A percentile compares a stretch with the other conserved stretches of the same genome.
Conservation (phyloP, 2,113 vertebrate species). For the Cisticola juncidis region DNA sequence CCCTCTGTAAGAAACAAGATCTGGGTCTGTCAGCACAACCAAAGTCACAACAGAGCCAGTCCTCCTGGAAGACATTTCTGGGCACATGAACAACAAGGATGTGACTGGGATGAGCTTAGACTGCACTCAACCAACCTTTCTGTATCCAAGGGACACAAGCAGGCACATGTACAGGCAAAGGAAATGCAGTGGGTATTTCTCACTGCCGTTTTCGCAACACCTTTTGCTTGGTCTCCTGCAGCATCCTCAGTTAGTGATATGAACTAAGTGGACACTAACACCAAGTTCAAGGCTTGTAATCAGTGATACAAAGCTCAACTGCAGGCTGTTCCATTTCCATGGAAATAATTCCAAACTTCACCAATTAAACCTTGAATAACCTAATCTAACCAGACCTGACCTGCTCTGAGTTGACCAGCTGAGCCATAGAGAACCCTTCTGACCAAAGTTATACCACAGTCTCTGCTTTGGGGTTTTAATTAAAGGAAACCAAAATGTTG, state of each 20-base stretch:
- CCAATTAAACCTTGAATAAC: background rate
- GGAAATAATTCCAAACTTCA: background rate
- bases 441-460: background rate
- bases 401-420: accelerated
- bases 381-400: background rate
- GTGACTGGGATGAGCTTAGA: background rate
- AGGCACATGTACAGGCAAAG: background rate
- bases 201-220: accelerated
- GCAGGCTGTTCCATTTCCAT: background rate
- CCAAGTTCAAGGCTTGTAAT: background rate
- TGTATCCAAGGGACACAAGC: background rate
- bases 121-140: background rate
- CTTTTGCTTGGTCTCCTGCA: accelerated
- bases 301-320: background rate
- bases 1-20: background rate
- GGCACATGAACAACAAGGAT: background rate
- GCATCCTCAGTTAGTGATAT: background rate
- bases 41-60: background rate
- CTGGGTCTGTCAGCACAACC: no score
- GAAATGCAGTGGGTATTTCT: background rate
- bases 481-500: background rate
- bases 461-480: background rate
- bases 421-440: background rate
- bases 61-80: background rate
- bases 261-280: background rate